Conservation (phyloP, 2,888 invertebrate species). For the Nipponacmea schrenckii region DNA sequence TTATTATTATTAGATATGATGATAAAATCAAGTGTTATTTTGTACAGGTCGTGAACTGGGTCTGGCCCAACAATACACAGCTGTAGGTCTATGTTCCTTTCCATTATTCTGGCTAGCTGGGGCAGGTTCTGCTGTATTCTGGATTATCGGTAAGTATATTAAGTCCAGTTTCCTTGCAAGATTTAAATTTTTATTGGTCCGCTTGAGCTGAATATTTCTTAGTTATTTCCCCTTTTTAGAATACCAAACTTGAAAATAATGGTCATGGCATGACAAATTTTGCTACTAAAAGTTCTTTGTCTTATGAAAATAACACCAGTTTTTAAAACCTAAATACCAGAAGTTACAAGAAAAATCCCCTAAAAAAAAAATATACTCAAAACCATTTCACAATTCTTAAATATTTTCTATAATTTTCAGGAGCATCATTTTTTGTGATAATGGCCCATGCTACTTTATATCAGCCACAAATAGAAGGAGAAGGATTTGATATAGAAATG, state of each 20-base stretch:
- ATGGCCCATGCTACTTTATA: constrained; percentile 90
- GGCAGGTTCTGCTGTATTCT: constrained; percentile 91
- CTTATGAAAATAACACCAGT: no score
- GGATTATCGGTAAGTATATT: constrained; percentile 81
- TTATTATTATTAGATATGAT: no score
- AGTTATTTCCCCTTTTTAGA: no score
- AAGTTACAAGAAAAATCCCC: no score
- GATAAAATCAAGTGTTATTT: no score
- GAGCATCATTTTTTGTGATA: constrained; percentile 90
- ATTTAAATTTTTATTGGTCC: neutral
- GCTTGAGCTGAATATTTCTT: no score
- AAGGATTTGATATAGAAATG: constrained; percentile 61
- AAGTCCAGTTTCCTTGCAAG: neutral
- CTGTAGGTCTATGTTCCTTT: constrained; percentile 80
- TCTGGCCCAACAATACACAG: constrained; percentile 84
- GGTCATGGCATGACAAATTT: neutral
- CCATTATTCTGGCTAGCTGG: constrained; percentile 89
- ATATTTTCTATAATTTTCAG: constrained; percentile 69
- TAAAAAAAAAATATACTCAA: no score
- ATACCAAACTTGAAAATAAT: neutral
- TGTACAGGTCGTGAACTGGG: constrained; percentile 77
- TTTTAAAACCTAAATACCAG: no score
- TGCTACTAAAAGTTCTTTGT: no score
- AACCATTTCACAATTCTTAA: constrained; percentile 7
- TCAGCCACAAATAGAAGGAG: constrained; percentile 66